Base-by-base conservation (phyloP, 1,140 invertebrate genomes). In the Drosophila lacteicornis region DNA sequence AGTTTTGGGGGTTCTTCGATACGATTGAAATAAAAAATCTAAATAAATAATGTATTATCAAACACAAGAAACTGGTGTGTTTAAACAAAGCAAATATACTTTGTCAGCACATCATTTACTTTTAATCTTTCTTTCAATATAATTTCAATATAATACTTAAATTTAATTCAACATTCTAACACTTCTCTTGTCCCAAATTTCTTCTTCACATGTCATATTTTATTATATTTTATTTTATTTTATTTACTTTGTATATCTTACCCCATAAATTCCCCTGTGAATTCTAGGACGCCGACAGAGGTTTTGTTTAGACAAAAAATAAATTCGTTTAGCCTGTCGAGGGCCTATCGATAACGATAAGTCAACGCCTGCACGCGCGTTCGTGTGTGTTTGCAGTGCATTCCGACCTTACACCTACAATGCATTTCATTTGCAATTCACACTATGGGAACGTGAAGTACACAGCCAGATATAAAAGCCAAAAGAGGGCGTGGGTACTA, bases 271-370 rank as follows among this genome's bases (percentile, higher is more conserved):
- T 50, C 43, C 4, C 13, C 13, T 11, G 8, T 30, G 5, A 43
- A 17, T 47, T 43, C 6, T 42, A n/a, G n/a, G 7, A 13, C 36
- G 47, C 57, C 49, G 67, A 47, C 59, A 68, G 38, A 40, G 66
- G 63, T 66, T 66, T 85, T 85, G 71, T 75, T 68, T 80, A 43
- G 51, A 40, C 13, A 19, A 58, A 60, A 60, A 76, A 80, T 74
- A 76, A 84, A 80, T 78, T 43, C 30, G 47, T 59, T 40, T 59
- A 58, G 36, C 50, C 70, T 61, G 51, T 65, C 60, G 69, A 46
- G 53, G 33, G 53, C 56, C 75, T 66, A 79, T 83, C 75, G 80
- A 85, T 85, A 81, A 75, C 74, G 63, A 80, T 82, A 82, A 81
- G 56, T 81, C 56, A 75, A 65, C 69, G 53, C 67, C 38, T 59